Evolutionary conservation across 2,888 invertebrate species (phyloP).

Genomic region (Synergus japonicus): DNA sequence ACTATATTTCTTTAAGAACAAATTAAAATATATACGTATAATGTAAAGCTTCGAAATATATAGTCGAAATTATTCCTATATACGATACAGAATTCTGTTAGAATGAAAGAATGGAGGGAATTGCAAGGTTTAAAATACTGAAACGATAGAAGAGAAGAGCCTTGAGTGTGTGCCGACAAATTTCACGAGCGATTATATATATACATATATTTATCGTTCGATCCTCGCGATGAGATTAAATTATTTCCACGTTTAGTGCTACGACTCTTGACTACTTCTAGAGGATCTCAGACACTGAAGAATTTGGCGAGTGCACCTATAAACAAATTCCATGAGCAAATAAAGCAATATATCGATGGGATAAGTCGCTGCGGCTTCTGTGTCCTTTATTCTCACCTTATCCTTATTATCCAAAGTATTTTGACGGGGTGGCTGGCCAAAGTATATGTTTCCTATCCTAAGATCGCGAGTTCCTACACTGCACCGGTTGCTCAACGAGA

Average conservation of each 20-base stretch:
- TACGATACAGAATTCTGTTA: not conserved
- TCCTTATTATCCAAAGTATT: constrained; percentile 33
- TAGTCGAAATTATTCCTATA: not conserved
- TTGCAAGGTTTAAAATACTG: not conserved
- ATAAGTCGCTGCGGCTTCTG: constrained; percentile 27
- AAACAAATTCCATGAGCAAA: constrained; percentile 36
- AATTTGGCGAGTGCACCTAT: constrained; percentile 37
- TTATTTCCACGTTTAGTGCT: constrained; percentile 24
- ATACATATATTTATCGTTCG: constrained; percentile 28
- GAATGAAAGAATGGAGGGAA: not conserved
- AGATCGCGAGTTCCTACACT: constrained; percentile 2
- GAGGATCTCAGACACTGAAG: constrained; percentile 25
- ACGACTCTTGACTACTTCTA: constrained; percentile 20
- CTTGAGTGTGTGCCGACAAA: constrained; percentile 29
- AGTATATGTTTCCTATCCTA: not conserved
- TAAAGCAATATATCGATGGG: constrained; percentile 27
- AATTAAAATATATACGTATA: too few relatives aligned
- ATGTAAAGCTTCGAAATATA: not conserved
- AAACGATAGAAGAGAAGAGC: not conserved
- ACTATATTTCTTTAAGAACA: too few relatives aligned
- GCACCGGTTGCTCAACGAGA: constrained; percentile 9
- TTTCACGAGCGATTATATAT: not conserved
- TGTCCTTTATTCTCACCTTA: constrained; percentile 15
- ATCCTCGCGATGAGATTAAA: constrained; percentile 29
- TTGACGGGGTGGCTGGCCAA: constrained; percentile 1